Evolutionary conservation across 2,888 invertebrate genomes (phyloP).

Genomic region (Pandemis cinnamomeana): DNA sequence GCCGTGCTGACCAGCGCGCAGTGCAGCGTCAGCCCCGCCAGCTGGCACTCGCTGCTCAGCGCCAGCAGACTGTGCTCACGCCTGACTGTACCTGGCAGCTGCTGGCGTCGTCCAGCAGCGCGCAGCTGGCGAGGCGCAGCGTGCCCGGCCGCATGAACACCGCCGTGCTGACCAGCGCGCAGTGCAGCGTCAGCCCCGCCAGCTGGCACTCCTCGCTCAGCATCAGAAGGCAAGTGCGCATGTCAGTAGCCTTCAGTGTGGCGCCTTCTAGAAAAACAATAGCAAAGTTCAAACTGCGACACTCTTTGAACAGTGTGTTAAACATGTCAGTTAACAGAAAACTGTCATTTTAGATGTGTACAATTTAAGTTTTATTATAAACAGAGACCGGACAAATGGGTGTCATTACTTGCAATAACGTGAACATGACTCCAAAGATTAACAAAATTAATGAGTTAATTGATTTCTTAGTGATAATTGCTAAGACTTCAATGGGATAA

Average conservation of each 20-base stretch:
- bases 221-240: slow-evolving; percentile 73
- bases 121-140: slow-evolving; percentile 58
- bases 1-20: slow-evolving; percentile 68
- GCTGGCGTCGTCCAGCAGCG: slow-evolving; percentile 60
- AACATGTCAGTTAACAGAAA: too few relatives aligned
- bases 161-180: slow-evolving; percentile 65
- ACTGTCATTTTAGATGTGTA: too few relatives aligned
- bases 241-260: slow-evolving; percentile 63
- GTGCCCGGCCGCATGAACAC: slow-evolving; percentile 62
- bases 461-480: too few relatives aligned
- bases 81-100: slow-evolving; percentile 58
- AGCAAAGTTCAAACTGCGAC: neutral
- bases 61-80: slow-evolving; percentile 61
- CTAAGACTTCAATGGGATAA: too few relatives aligned
- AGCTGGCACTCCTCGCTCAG: slow-evolving; percentile 64
- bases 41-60: slow-evolving; percentile 63
- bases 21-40: slow-evolving; percentile 62
- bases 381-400: too few relatives aligned
- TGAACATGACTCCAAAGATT: too few relatives aligned
- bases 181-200: slow-evolving; percentile 62
- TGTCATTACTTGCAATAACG: too few relatives aligned
- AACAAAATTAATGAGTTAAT: too few relatives aligned
- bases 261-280: slow-evolving; percentile 55
- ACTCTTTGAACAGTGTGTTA: too few relatives aligned
- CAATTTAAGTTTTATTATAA: too few relatives aligned